Evolutionary conservation across 92 coral and sea anemone species (phyloP).

Genomic region (Heteractis magnifica): DNA sequence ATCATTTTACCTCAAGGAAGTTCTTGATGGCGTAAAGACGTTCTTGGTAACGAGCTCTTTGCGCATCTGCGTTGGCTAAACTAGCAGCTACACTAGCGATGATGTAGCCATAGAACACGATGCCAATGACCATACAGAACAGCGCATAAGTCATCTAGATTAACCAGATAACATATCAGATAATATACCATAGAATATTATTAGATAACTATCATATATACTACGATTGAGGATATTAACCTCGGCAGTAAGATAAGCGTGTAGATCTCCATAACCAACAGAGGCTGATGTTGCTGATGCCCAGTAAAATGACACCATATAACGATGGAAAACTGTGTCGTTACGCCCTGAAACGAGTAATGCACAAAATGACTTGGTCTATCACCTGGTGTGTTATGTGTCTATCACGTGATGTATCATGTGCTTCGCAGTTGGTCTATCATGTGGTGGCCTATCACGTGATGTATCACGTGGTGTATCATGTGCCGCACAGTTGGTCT

Average conservation of each 20-base stretch:
- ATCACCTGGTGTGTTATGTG: too few species aligned
- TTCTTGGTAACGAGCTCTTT: slow-evolving; percentile 84
- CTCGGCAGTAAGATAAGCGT: slow-evolving; percentile 61
- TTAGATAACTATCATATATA: too few species aligned
- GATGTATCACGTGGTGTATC: too few species aligned
- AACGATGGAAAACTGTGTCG: slow-evolving; percentile 45
- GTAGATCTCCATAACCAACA: slow-evolving; percentile 85
- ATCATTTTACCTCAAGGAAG: slow-evolving; percentile 55
- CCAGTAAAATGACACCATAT: slow-evolving; percentile 72
- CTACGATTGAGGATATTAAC: slow-evolving; percentile 13
- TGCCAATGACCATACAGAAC: slow-evolving; percentile 75
- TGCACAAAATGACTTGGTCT: background rate
- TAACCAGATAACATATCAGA: background rate
- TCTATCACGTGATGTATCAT: too few species aligned
- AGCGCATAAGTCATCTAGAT: slow-evolving; percentile 72
- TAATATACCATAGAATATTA: background rate
- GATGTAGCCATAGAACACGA: slow-evolving; percentile 85
- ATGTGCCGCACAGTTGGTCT: background rate
- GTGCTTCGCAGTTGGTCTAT: too few species aligned
- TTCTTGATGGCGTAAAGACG: slow-evolving; percentile 70
- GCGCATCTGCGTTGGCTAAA: slow-evolving; percentile 86
- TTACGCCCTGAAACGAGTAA: slow-evolving; percentile 12
- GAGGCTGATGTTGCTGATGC: slow-evolving; percentile 91
- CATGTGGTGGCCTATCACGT: too few species aligned
- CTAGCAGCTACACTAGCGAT: slow-evolving; percentile 91